phyloP scores from a whole-genome alignment of 2,113 vertebrate species.

The Zosterops japonicus region DNA sequence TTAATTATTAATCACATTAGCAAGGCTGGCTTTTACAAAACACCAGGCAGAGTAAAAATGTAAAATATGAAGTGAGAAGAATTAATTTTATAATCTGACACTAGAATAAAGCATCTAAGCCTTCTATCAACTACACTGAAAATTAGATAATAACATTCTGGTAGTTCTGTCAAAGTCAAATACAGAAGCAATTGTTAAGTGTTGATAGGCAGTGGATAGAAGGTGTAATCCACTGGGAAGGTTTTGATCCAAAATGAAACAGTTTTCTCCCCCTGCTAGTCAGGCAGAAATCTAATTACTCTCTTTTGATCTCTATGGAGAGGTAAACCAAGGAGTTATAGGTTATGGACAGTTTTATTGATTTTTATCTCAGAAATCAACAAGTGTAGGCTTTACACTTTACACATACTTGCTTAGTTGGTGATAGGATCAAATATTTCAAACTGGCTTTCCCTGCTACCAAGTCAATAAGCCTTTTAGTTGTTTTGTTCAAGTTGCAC shows the following conservation, averaged over 20 bases:
- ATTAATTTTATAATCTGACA: constrained; percentile 54
- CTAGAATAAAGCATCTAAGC: constrained; percentile 50
- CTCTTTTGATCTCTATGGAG: constrained; percentile 73
- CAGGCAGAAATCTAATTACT: constrained; percentile 81
- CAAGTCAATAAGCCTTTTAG: constrained; percentile 71
- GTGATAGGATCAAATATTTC: constrained; percentile 74
- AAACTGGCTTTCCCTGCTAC: constrained; percentile 67
- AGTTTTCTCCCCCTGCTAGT: constrained; percentile 74
- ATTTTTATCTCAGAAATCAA: constrained; percentile 79
- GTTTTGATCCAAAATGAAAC: constrained; percentile 77
- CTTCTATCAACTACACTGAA: constrained; percentile 20
- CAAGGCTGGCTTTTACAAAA: constrained; percentile 30
- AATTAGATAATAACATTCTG: constrained; percentile 68
- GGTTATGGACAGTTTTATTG: constrained; percentile 75
- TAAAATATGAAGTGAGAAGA: constrained; percentile 15
- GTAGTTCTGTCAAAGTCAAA: constrained; percentile 70
- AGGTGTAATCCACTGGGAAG: constrained; percentile 71
- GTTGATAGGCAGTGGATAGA: constrained; percentile 66
- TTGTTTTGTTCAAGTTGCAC: constrained; percentile 64
- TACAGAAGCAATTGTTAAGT: constrained; percentile 71
- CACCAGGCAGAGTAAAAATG: constrained; percentile 33
- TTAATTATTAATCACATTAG: constrained; percentile 47
- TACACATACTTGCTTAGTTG: constrained; percentile 72
- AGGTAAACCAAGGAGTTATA: constrained; percentile 70
- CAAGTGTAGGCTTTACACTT: constrained; percentile 76